Evolutionary conservation across 2,797 vertebrate species (phyloP), one percentile per base, ranked within the genome.

Genomic region (Bucorvus abyssinicus): DNA sequence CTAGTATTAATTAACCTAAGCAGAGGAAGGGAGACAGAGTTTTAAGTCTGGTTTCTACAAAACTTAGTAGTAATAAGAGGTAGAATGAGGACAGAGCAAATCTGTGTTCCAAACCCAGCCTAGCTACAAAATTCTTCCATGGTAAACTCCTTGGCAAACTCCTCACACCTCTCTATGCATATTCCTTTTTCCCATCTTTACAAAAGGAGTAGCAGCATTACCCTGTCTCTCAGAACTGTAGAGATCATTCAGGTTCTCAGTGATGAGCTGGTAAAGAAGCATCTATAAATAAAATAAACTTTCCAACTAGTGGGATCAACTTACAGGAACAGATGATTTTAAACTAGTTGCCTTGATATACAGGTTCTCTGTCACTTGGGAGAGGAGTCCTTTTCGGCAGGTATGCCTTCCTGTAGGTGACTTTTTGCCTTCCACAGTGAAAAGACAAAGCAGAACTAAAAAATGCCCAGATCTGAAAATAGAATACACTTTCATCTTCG

Each of bases 291-390:
- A 74, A 84, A 87, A 89, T 7, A 61, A 93, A 49, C 32, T 59
- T 90, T 82, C 67, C 21, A 59, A 16, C 50, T 56, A 78, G 22
- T 90, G 73, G 38, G 49, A 80, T 55, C 80, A 92, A 97, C 97
- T 98, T 97, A 98, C 97, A 75, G 97, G 97, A 97, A 97, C 29
- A 82, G 93, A 95, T 78, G 96, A 89, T 89, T 96, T 97, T 84
- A 98, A 96, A 81, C 88, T 84, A 34, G 92, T 85, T 78, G 94
- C 93, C 94, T 97, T 97, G 95, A 96, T 60, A 67, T 88, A 94
- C 24, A 98, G 96, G 20, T 65, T 96, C 64, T 97, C 95, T 44
- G 95, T 96, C 64, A 96, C 94, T 34, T 87, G 89, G 44, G 84
- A 95, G 83, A 98, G 91, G 23, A 80, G 89, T 92, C 84, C 92